Evolutionary conservation across 2,113 vertebrate genomes (phyloP).

Genomic region (Monarcha castaneiventris): DNA sequence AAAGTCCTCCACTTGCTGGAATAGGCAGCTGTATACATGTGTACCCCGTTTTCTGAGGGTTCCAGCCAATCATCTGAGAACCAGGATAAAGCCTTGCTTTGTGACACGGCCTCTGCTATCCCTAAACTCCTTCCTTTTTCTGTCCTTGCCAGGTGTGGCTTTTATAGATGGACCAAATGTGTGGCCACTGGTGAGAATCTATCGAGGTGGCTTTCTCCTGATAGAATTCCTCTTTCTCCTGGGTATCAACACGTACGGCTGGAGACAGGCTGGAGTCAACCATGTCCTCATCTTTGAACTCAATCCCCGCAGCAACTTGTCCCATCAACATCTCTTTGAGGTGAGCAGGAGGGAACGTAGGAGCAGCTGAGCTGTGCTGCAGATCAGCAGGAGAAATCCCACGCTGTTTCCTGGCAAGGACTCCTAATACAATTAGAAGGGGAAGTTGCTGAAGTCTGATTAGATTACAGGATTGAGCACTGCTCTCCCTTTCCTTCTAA

Average conservation of each 20-base stretch:
- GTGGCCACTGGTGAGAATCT: constrained; percentile 93
- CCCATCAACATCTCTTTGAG: constrained; percentile 97
- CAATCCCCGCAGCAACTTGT: constrained; percentile 93
- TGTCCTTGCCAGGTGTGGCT: constrained; percentile 77
- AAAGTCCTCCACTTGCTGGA: not conserved
- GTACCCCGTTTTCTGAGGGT: not conserved
- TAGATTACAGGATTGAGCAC: constrained; percentile 41
- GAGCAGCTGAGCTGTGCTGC: not conserved
- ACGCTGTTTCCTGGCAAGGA: not conserved
- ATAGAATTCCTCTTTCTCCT: constrained; percentile 97
- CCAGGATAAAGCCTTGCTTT: not conserved
- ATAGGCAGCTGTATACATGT: rapidly evolving
- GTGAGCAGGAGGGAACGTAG: constrained; percentile 63
- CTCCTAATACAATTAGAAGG: constrained; percentile 32
- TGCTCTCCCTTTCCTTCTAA: constrained; percentile 38
- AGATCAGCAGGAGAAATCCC: not conserved
- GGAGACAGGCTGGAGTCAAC: constrained; percentile 95
- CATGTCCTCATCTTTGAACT: constrained; percentile 97
- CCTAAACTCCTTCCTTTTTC: not conserved
- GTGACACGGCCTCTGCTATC: not conserved
- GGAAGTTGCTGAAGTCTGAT: constrained; percentile 56
- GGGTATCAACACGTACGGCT: constrained; percentile 95
- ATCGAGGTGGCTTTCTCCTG: constrained; percentile 94
- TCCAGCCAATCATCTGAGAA: not conserved
- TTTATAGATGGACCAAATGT: constrained; percentile 79